phyloP scores from a whole-genome alignment of 2,113 vertebrate species.

The Alectura lathami region DNA sequence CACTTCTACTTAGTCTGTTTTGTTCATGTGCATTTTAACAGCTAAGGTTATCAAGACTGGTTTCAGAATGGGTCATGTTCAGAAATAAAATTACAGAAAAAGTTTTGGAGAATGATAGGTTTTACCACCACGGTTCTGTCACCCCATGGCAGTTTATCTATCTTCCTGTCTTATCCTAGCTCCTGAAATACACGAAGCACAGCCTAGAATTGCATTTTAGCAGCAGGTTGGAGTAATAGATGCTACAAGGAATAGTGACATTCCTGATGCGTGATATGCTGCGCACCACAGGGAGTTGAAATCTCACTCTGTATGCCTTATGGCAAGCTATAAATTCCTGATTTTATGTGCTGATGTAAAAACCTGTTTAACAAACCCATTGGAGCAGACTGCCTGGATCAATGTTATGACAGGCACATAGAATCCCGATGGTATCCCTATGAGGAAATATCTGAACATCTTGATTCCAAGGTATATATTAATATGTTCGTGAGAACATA shows the following conservation, averaged over 20 bases:
- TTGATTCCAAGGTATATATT: not conserved
- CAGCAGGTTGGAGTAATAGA: slow-evolving; percentile 64
- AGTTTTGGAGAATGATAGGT: not conserved
- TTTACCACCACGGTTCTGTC: not conserved
- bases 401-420: slow-evolving; percentile 58
- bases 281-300: slow-evolving; percentile 49
- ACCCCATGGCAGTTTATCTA: slow-evolving; percentile 4
- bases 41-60: not conserved
- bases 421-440: slow-evolving; percentile 9
- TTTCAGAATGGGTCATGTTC: not conserved
- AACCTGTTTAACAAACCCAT: slow-evolving; percentile 60
- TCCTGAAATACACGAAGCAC: slow-evolving; percentile 42
- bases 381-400: slow-evolving; percentile 56
- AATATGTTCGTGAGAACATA: not conserved
- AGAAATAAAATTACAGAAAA: not conserved
- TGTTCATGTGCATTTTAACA: not conserved
- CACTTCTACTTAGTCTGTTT: not conserved
- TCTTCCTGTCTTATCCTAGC: not conserved
- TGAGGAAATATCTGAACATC: not conserved
- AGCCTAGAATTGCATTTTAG: slow-evolving; percentile 57
- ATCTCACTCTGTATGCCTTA: slow-evolving; percentile 57
- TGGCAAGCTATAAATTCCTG: slow-evolving; percentile 61
- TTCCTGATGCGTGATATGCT: slow-evolving; percentile 37
- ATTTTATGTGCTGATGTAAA: slow-evolving; percentile 64
- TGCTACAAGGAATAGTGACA: slow-evolving; percentile 38